Evolutionary conservation across 1,140 invertebrate genomes (phyloP).

Genomic region (Pogonomyrmex californicus): DNA sequence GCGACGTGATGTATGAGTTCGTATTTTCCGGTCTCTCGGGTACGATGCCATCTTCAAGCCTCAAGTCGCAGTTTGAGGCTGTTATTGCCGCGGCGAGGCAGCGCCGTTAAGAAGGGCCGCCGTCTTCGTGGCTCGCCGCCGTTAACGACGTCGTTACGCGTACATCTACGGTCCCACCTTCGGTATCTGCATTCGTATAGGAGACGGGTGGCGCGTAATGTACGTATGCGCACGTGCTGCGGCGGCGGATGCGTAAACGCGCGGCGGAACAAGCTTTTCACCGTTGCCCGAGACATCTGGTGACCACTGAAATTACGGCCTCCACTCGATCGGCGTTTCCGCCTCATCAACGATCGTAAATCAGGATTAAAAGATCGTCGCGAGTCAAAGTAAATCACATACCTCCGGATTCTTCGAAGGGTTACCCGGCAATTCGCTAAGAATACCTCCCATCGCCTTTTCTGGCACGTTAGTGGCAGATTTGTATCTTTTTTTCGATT

Average conservation of each 20-base stretch:
- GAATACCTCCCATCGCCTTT: slow-evolving; percentile 17
- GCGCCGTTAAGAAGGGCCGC: slow-evolving; percentile 61
- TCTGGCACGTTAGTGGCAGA: background rate
- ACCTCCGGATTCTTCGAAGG: slow-evolving; percentile 36
- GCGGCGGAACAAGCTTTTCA: slow-evolving; percentile 52
- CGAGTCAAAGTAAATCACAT: slow-evolving; percentile 64
- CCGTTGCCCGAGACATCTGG: slow-evolving; percentile 60
- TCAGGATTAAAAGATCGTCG: slow-evolving; percentile 75
- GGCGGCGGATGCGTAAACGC: slow-evolving; percentile 40
- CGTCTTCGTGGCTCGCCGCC: slow-evolving; percentile 68
- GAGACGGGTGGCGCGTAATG: slow-evolving; percentile 20
- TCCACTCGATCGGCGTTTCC: slow-evolving; percentile 66
- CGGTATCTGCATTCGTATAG: slow-evolving; percentile 56
- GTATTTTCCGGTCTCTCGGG: slow-evolving; percentile 68
- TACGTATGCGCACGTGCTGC: slow-evolving; percentile 52
- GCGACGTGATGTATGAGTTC: slow-evolving; percentile 58
- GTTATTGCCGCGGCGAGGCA: slow-evolving; percentile 54
- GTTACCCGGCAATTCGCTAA: background rate
- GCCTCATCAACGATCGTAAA: slow-evolving; percentile 74
- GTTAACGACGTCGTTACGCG: slow-evolving; percentile 77
- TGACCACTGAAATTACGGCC: slow-evolving; percentile 56
- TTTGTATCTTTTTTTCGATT: background rate
- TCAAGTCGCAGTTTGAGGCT: slow-evolving; percentile 13
- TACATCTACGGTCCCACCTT: slow-evolving; percentile 56
- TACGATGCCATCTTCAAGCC: slow-evolving; percentile 62